Percentiles rank a stretch among this genome's conserved stretches.
These are phyloP conservation scores for Oscheius sp. DNA, from an alignment of 2,888 invertebrate genomes.

Conservation along the genomic window DNA sequence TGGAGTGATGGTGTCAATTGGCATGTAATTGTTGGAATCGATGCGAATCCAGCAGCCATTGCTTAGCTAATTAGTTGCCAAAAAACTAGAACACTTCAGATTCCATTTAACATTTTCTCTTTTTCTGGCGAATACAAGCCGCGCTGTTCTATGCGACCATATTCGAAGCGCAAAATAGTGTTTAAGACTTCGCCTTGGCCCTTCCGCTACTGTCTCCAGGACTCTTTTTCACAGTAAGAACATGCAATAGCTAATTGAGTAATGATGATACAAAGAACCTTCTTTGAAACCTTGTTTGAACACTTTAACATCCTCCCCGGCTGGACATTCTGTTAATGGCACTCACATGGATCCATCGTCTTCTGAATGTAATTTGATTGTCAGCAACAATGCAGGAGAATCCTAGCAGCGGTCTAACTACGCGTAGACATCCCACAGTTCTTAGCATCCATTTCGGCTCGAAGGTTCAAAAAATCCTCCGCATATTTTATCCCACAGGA, in stretches of 20 bases:
- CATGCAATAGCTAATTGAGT: too few species aligned
- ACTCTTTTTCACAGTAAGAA: too few species aligned
- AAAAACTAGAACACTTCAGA: background rate
- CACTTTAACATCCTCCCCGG: background rate
- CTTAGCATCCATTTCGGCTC: background rate
- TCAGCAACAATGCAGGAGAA: conserved; percentile 26
- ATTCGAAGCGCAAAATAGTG: too few species aligned
- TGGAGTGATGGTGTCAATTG: conserved; percentile 21
- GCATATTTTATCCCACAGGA: too few species aligned
- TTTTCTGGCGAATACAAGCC: background rate
- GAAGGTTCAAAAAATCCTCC: too few species aligned
- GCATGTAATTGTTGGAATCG: conserved; percentile 32
- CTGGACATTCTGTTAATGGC: conserved; percentile 16
- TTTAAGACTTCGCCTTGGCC: too few species aligned
- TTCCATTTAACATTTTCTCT: background rate
- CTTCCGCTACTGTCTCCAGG: too few species aligned
- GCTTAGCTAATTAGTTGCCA: conserved; percentile 17
- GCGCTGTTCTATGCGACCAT: too few species aligned
- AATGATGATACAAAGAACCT: too few species aligned
- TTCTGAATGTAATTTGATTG: conserved; percentile 37
- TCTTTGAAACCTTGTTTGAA: background rate
- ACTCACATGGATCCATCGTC: conserved; percentile 32
- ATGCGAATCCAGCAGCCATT: conserved; percentile 15
- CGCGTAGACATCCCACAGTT: conserved; percentile 14
- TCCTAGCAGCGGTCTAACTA: background rate